Base-by-base conservation (phyloP, 2,888 invertebrate genomes). In the Aspidapion aeneum region DNA sequence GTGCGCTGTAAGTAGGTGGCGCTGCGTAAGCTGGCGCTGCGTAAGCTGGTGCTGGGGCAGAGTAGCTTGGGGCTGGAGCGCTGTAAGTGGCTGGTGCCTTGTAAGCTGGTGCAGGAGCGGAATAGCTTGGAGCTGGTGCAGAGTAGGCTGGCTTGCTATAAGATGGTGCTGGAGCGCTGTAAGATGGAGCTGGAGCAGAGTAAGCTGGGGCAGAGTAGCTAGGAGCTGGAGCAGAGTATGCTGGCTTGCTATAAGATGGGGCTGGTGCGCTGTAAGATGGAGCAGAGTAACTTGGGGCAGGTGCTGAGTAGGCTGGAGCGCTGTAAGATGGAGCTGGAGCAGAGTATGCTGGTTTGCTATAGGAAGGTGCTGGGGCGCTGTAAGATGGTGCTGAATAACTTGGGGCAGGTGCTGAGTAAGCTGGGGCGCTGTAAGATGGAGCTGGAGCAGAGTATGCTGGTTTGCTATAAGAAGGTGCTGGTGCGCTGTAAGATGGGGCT, bases 381-480 rank as follows among this genome's bases (percentile, higher is more conserved):
- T 57, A 21, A 52, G 63, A 18, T 62, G 56, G 70, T 18, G 70
- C 66, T 61, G 69, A 66, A 18, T 69, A 68, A 49, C 59, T 59
- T 57, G 60, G 57, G 54, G 69, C 65, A 55, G 70, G 67, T 48
- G 70, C 68, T 1, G 58, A 54, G 64, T 70, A 70, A n/a, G 64
- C 60, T 5, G 59, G 70, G 20, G 70, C 66, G 12, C 12, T 35
- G 57, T 57, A 22, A 56, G 63, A 18, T 62, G 55, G 71, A 20
- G 70, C 66, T 62, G 69, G 68, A 12, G n/a, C n/a, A n/a, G 67
- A 67, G 61, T 70, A 69, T 12, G 63, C 12, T 63, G 68, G 61
- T 21, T 57, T 51, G 7, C 63, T 52, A 1, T 20, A n/a, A 52
- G 49, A 16, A 9, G 68, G 63, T 1, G 52, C 48, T 21, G 66